Evolutionary conservation across 2,797 vertebrate genomes (phyloP).

Genomic region (Trachops cirrhosus): DNA sequence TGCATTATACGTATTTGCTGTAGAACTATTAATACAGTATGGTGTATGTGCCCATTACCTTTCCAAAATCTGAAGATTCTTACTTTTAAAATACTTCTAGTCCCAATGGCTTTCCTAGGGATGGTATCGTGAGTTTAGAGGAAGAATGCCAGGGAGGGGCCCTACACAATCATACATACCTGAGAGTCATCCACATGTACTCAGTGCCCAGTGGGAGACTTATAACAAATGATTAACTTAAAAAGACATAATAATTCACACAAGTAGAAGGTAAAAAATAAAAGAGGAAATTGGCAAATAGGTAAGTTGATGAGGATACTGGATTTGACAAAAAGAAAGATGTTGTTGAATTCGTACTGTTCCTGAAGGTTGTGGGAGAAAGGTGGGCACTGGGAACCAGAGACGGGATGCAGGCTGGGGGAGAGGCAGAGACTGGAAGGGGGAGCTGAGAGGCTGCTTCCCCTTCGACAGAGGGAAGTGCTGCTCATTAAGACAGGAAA

Average conservation of each 20-base stretch:
- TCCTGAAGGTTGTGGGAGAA: background rate
- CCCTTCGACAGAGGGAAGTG: background rate
- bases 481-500: background rate
- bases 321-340: background rate
- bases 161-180: background rate
- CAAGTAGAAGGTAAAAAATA: background rate
- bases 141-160: background rate
- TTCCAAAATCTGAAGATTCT: constrained; percentile 20
- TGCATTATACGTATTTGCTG: background rate
- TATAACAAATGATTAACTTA: background rate
- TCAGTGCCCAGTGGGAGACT: background rate
- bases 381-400: background rate
- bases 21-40: background rate
- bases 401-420: background rate
- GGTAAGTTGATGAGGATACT: background rate
- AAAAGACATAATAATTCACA: constrained; percentile 11
- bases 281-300: background rate
- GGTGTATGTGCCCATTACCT: background rate
- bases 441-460: background rate
- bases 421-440: background rate
- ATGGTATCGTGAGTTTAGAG: background rate
- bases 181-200: background rate
- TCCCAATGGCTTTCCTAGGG: background rate
- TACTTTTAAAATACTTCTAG: background rate
- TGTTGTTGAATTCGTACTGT: background rate